Percentiles rank a stretch among this genome's conserved stretches.
Conservation (phyloP, 2,113 vertebrate genomes). For the Glaucomys volans region DNA sequence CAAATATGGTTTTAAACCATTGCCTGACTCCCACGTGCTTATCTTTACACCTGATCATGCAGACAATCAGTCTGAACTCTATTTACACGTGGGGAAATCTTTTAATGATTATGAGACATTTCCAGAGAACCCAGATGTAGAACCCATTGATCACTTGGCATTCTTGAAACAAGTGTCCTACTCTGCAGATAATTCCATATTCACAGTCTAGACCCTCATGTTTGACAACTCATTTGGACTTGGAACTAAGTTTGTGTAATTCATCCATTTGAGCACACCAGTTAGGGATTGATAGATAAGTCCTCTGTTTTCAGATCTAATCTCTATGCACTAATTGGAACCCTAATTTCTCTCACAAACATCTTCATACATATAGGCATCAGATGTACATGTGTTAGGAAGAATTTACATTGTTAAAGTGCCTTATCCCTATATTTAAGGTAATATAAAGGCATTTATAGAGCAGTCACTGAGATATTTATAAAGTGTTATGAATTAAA, state of each 20-base stretch:
- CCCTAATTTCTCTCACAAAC: neutral
- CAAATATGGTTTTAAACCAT: neutral
- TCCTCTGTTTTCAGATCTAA: neutral
- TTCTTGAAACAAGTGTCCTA: neutral
- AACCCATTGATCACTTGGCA: neutral
- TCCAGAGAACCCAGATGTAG: neutral
- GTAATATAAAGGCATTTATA: conserved; percentile 56
- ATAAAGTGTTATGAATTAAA: conserved; percentile 12
- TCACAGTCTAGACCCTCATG: fast-evolving
- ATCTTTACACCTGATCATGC: neutral
- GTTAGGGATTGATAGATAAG: neutral
- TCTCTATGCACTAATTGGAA: neutral
- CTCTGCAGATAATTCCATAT: neutral
- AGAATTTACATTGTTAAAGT: neutral
- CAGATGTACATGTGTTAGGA: neutral
- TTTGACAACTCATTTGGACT: neutral
- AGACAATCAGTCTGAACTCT: neutral
- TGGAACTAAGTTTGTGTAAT: neutral
- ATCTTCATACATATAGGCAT: neutral
- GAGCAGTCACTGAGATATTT: conserved; percentile 63
- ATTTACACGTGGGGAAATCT: neutral
- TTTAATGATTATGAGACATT: neutral
- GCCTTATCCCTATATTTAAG: conserved; percentile 10
- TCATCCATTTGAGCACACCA: neutral
- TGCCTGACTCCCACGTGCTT: neutral